Base-by-base conservation (phyloP, 1,140 invertebrate genomes). In the Brachionus plicatilis region DNA sequence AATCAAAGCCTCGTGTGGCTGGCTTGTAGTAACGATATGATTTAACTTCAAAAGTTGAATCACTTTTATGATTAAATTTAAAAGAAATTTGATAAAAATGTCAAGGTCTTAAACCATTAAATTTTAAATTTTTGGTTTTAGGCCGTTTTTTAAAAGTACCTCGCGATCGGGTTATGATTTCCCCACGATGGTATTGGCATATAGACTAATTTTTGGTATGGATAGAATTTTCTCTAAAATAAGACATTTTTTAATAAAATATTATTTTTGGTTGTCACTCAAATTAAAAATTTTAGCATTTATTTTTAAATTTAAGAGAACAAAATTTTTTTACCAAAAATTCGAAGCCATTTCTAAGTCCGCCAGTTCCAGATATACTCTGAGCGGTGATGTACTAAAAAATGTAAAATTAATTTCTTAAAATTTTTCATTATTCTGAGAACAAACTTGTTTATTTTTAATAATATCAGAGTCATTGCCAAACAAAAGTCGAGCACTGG, bases 111-210 rank as follows among this genome's bases (percentile, higher is more conserved):
- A 33, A 68, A 68, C 27, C 66, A 68, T 33, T 6, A 68, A 72
- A 41, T 45, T 45, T 41, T 8, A 17, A 53, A 12, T 14, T n/a
- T 7, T 14, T 8, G 24, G 33, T 20, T 53, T 29, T n/a, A 68
- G 50, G 20, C 24, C n/a, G 33, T 20, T 14, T 12, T 24, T 84
- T 20, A 11, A 87, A 87, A 88, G 88, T 91, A 90, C 95, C 96
- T 90, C 4, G 72, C 98, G 97, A 99, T 92, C 41, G 96, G 95
- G 1, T 92, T 93, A 89, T 99, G 98, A 89, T 99, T 99, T 72
- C 96, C 97, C 98, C 98, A 99, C 0, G 97, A 94, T 9, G 97
- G 97, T n/a, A 92, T 92, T 17, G 97, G 96, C 86, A 99, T 87
- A 91, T 96, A 98, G 72, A 99, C 91, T 82, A 93, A 93, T 90